Base-by-base conservation (phyloP, 2,113 vertebrate species). In the Notiomystis cincta region DNA sequence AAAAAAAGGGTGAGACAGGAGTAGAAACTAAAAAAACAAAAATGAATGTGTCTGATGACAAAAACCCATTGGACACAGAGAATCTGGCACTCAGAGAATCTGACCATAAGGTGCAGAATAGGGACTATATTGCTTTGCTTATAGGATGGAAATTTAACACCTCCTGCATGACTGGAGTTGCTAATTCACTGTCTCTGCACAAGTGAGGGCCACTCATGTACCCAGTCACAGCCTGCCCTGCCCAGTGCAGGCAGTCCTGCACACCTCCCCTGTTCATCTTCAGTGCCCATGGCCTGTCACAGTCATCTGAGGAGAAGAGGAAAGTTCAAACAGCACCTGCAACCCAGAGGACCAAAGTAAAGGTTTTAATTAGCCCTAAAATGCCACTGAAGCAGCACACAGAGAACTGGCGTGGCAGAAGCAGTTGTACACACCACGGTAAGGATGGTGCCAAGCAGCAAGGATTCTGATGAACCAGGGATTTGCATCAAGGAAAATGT, bases 161-260 rank as follows among this genome's bases (percentile, higher is more conserved):
- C 15, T 53, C 64, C 13, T 31, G 22, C 45, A 6, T 25, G 42
- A 40, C 3, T 47, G 35, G 19, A 80, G 47, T 75, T 42, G 62
- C 24, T 24, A 54, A 65, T 37, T 38, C 64, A 24, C 31, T 72
- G 53, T 45, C 57, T 47, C 73, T 38, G 27, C 57, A 64, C 20
- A 57, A 48, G 61, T 3, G 11, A 91, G 48, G 33, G 62, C 2
- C 17, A 20, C 61, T 48, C 0, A 0, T 5, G 33, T 1, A 9
- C 19, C 24, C 54, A 67, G 44, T 37, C 57, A 38, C 45, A 90
- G 89, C 50, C 69, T 42, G 66, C 61, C n/a, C 69, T 82, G 73
- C 27, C 72, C 44, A 14, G 13, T 7, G n/a, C 23, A n/a, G 44
- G 35, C 61, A 79, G 35, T 8, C 23, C 22, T 3, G 9, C 6